A percentile compares a stretch with the other conserved stretches of the same genome.
Evolutionary conservation across 2,888 invertebrate species (phyloP).

Genomic region (Aphodius granarius): DNA sequence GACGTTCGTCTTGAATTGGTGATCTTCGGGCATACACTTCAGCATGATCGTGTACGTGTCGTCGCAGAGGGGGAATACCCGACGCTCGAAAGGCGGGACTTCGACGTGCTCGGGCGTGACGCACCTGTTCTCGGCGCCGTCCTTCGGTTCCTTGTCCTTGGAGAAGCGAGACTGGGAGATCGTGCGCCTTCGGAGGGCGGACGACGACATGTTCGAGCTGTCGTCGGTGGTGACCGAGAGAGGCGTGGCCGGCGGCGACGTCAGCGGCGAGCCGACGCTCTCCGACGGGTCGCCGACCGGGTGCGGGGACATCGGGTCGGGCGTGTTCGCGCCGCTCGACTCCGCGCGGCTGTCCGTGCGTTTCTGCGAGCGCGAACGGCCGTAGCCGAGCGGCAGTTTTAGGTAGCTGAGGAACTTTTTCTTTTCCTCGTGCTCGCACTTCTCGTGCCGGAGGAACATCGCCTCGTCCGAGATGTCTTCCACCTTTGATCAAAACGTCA

Average conservation of each 20-base stretch:
- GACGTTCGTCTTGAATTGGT: conserved; percentile 44
- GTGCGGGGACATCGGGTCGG: conserved; percentile 68
- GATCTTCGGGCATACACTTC: conserved; percentile 62
- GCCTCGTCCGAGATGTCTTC: conserved; percentile 83
- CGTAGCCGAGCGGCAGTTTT: conserved; percentile 51
- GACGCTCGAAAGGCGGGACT: conserved; percentile 74
- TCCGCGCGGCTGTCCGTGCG: conserved; percentile 70
- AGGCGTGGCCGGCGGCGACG: conserved; percentile 59
- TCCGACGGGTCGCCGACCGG: conserved; percentile 53
- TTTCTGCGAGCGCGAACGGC: conserved; percentile 62
- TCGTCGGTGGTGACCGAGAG: conserved; percentile 42
- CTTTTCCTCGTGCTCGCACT: conserved; percentile 79
- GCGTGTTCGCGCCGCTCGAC: conserved; percentile 74
- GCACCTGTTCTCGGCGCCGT: conserved; percentile 42
- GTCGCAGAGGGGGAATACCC: conserved; percentile 74
- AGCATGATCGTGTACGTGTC: conserved; percentile 70
- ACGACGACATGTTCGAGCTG: conserved; percentile 38
- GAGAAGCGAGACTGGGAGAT: conserved; percentile 57
- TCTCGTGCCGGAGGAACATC: conserved; percentile 71
- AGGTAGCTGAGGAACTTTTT: conserved; percentile 69
- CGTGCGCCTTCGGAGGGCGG: conserved; percentile 53
- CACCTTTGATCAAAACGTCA: no score
- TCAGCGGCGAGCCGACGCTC: conserved; percentile 49
- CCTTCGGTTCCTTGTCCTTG: conserved; percentile 37
- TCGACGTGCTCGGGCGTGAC: conserved; percentile 43